Conservation (phyloP, 2,888 invertebrate genomes). For the Hyposoter dolosus region DNA sequence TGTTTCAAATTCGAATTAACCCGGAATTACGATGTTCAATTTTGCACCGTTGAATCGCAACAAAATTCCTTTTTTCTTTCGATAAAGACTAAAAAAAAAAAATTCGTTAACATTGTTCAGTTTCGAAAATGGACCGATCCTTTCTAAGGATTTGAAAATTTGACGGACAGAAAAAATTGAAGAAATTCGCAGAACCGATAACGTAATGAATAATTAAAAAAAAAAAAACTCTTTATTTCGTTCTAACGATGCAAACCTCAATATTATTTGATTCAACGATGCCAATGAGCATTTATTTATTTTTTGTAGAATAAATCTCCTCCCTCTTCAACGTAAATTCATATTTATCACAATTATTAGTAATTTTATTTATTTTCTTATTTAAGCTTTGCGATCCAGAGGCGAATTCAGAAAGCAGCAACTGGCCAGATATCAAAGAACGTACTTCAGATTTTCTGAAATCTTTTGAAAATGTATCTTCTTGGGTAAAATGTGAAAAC, state of each 20-base stretch:
- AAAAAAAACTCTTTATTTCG: background rate
- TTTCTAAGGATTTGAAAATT: background rate
- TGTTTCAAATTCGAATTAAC: background rate
- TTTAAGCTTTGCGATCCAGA: slow-evolving; percentile 11
- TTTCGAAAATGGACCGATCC: background rate
- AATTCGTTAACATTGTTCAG: background rate
- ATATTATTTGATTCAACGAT: background rate
- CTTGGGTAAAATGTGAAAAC: slow-evolving; percentile 53
- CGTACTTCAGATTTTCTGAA: slow-evolving; percentile 71
- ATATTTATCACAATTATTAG: background rate
- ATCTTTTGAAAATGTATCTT: slow-evolving; percentile 69
- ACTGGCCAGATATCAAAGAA: slow-evolving; percentile 45
- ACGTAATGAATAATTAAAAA: no score
- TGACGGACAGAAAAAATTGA: background rate
- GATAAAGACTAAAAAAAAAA: background rate
- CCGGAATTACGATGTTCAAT: background rate
- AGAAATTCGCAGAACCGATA: background rate
- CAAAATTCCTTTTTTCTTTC: background rate
- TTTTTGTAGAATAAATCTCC: background rate
- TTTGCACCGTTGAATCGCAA: background rate
- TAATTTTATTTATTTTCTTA: background rate
- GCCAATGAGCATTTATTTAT: background rate
- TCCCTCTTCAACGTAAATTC: background rate
- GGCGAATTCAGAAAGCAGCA: slow-evolving; percentile 20
- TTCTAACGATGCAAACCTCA: background rate